Base-by-base conservation (phyloP, 2,888 invertebrate species). In the Tachina grossa region DNA sequence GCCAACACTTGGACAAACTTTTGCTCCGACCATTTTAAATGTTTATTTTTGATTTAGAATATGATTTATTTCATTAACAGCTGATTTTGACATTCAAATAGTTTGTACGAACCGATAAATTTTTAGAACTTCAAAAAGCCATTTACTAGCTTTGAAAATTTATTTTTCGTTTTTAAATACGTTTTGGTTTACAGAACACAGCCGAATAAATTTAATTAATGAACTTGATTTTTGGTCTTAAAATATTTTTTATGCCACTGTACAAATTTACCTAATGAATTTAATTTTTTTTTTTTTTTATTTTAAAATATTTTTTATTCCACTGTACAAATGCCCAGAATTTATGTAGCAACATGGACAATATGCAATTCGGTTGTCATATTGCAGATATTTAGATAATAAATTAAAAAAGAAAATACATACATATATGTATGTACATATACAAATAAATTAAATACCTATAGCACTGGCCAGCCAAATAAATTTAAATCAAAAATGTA, bases 301-400 rank as follows among this genome's bases (percentile, higher is more conserved):
- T 16, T 13, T n/a, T 53, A 57, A 2, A 5, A 31, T 47, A 6
- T 65, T 63, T 47, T 49, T 49, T 1, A 31, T 1, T 31, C 49
- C 19, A 53, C 5, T 69, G 53, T 41, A 14, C 45, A n/a, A 74
- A 19, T 74, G 49, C 22, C 3, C 14, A 72, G 19, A 13, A 19
- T 68, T n/a, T 51, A 49, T n/a, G 16, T 57, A 16, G 1, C 39
- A 19, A 49, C 10, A n/a, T 1, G 41, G 1, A 19, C 10, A 59
- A 19, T 22, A 61, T 51, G 41, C 41, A 61, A 53, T 47, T 43
- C 19, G 3, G 16, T 14, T 76, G 80, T 72, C 84, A 84, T 84
- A 80, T 84, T 80, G 80, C 84, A 71, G 84, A 84, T 76, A 80
- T 80, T 80, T 39, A 14, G 71, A 43, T 80, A 71, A 76, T 72